Conservation (phyloP, 2,113 vertebrate species). For the Ochotona princeps region DNA sequence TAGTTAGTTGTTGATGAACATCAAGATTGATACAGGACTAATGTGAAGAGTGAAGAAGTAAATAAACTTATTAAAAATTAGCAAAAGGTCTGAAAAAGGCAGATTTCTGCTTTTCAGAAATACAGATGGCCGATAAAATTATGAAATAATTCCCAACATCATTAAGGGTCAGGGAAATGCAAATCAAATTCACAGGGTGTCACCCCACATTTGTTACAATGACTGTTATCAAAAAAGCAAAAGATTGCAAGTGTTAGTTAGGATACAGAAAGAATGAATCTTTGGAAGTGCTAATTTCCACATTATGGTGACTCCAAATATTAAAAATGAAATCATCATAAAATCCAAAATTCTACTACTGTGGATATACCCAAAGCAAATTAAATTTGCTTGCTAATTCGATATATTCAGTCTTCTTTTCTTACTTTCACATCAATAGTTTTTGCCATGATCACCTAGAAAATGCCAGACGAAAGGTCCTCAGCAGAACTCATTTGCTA, state of each 20-base stretch:
- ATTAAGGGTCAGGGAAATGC: neutral
- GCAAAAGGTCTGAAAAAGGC: neutral
- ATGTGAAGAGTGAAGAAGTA: neutral
- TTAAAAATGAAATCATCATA: neutral
- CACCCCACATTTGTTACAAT: neutral
- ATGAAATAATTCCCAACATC: neutral
- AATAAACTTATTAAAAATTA: neutral
- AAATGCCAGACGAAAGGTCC: neutral
- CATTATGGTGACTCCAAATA: neutral
- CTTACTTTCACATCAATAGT: neutral
- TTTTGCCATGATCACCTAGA: neutral
- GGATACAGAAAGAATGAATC: neutral
- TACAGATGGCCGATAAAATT: neutral
- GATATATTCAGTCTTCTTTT: neutral
- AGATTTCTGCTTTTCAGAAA: neutral
- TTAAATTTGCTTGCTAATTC: neutral
- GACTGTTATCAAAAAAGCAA: too few species aligned
- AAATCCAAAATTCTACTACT: neutral
- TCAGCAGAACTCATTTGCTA: neutral
- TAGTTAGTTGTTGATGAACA: neutral
- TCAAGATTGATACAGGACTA: neutral
- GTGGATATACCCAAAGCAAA: neutral
- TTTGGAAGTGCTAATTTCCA: too few species aligned
- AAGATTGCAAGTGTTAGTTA: neutral
- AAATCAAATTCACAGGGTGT: neutral